These are phyloP conservation scores for Heterohyrax brucei DNA, from an alignment of 2,797 vertebrate species.

Conservation along the genomic window DNA sequence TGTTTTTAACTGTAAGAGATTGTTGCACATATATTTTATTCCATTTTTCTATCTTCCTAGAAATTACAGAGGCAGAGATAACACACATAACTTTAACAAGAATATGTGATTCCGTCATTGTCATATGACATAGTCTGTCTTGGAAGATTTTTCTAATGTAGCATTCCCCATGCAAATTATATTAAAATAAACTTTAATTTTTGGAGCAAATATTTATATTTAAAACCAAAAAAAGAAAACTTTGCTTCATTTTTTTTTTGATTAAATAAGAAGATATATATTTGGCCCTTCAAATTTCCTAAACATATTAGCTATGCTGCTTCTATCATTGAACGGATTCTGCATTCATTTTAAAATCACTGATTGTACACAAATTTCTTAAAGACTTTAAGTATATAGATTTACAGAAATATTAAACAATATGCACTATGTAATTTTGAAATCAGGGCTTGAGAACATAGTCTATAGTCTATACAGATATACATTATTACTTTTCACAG, in stretches of 20 bases:
- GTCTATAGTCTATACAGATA: background rate
- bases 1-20: background rate
- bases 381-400: background rate
- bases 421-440: background rate
- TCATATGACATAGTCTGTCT: background rate
- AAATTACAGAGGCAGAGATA: background rate
- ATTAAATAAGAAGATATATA: background rate
- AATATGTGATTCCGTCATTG: background rate
- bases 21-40: background rate
- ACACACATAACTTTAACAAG: background rate
- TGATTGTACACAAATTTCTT: conserved; percentile 14
- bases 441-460: background rate
- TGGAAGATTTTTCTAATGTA: background rate
- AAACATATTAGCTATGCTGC: background rate
- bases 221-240: background rate
- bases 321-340: background rate
- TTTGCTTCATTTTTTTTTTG: conserved; percentile 29
- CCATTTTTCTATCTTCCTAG: background rate
- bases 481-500: background rate
- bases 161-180: background rate
- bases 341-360: conserved; percentile 42
- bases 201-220: background rate
- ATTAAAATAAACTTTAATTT: background rate
- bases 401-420: background rate
- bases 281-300: background rate